Evolutionary conservation across 1,140 invertebrate genomes (phyloP).

Genomic region (Aphaenogaster floridana): DNA sequence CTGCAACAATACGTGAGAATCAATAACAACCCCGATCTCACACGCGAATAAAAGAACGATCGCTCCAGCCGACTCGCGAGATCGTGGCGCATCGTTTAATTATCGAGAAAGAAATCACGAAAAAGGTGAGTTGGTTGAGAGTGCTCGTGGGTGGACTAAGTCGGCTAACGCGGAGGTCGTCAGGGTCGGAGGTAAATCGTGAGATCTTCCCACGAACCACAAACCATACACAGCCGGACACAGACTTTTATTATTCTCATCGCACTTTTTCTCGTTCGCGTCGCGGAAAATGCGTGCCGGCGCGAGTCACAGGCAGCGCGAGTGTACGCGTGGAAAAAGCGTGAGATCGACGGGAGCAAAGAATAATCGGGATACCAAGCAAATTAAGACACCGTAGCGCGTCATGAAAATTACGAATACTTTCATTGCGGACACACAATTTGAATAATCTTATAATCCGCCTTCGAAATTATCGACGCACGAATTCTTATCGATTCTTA

Average conservation of each 20-base stretch:
- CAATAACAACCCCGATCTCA: constrained; percentile 6
- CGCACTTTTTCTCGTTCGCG: constrained; percentile 44
- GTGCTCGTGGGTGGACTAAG: constrained; percentile 68
- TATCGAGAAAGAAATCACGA: constrained; percentile 77
- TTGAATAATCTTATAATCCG: neutral
- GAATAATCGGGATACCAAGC: constrained; percentile 13
- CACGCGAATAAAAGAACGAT: constrained; percentile 21
- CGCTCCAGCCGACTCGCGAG: constrained; percentile 16
- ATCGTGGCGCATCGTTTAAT: constrained; percentile 79
- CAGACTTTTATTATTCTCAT: constrained; percentile 62
- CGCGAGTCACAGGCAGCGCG: constrained; percentile 4
- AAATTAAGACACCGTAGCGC: constrained; percentile 3
- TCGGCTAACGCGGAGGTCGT: constrained; percentile 80
- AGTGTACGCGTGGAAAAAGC: constrained; percentile 42
- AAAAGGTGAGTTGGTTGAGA: constrained; percentile 75
- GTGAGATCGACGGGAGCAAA: constrained; percentile 34
- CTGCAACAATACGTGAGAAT: constrained; percentile 11
- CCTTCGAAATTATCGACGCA: neutral
- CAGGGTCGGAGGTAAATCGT: constrained; percentile 83
- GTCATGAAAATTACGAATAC: constrained; percentile 13
- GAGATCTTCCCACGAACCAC: constrained; percentile 83
- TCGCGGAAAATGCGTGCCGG: constrained; percentile 54
- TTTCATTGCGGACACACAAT: neutral
- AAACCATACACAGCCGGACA: constrained; percentile 50
- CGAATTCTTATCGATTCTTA: neutral